Base-by-base conservation (phyloP, 2,888 invertebrate genomes). In the Malachius bipustulatus region DNA sequence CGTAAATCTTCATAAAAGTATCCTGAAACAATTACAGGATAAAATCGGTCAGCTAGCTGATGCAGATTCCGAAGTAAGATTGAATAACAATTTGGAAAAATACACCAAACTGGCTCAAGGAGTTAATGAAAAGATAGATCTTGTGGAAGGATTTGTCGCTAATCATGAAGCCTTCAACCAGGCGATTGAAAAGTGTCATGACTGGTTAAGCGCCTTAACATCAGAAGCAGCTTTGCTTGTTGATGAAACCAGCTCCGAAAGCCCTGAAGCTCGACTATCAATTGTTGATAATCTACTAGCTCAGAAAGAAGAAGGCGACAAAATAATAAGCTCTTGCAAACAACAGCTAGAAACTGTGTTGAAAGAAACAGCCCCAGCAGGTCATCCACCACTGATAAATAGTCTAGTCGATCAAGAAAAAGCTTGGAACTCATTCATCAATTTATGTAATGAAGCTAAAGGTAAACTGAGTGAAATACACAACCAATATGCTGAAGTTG, bases 101-200 rank as follows among this genome's bases (percentile, higher is more conserved):
- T 88, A 88, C 51, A 73, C 73, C 32, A 66, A 71, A 27, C 65
- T 87, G 39, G 70, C 77, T 0, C 69, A 73, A 39, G 73, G 78
- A 49, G 73, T 84, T 1, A 70, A 73, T 36, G 74, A 73, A 30
- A 70, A 80, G 47, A 77, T 85, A 26, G 61, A 63, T 10, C 63
- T 70, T 3, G 73, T 75, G 15, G 82, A 83, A 52, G 74, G 75
- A 39, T 75, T 82, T 48, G 84, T 89, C 0, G 55, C 67, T 1
- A 82, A 85, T 53, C 89, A 90, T 55, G 89, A 90, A 57, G 74
- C 76, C 31, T 89, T 82, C 50, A 73, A 82, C 16, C 81, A 83
- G 57, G 75, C 77, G 34, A 71, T 85, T 47, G 89, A 90, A 59
- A 82, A 82, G 49, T 79, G 80, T 27, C 73, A 82, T 30, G 90